Evolutionary conservation across 2,797 vertebrate genomes (phyloP).

Genomic region (Sebastes minor): DNA sequence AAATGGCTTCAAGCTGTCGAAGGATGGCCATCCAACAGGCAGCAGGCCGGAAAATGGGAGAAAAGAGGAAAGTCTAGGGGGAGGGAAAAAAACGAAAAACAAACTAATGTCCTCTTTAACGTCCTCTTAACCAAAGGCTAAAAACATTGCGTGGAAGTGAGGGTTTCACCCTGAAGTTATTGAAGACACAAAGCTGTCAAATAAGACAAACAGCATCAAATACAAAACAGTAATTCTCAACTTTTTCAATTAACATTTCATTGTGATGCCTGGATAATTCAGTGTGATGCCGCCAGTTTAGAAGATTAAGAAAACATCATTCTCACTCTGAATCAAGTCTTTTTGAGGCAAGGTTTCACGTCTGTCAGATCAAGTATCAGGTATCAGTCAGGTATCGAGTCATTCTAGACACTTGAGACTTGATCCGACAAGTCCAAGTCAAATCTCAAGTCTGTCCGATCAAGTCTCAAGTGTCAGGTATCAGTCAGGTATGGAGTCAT

Average conservation of each 20-base stretch:
- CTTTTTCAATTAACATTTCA: conserved; percentile 48
- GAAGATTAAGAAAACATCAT: neutral
- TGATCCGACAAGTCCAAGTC: neutral
- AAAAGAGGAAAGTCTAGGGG: conserved; percentile 49
- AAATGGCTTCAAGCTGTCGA: conserved; percentile 81
- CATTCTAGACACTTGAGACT: neutral
- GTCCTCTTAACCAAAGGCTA: conserved; percentile 64
- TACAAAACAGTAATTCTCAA: conserved; percentile 14
- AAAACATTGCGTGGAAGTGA: conserved; percentile 36
- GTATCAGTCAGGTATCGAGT: neutral
- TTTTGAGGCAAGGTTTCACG: neutral
- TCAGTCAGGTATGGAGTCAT: too few relatives aligned
- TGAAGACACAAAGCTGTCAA: conserved; percentile 57
- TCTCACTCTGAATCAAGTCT: neutral
- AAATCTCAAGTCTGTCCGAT: neutral
- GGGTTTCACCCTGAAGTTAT: conserved; percentile 60
- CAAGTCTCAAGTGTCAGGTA: neutral
- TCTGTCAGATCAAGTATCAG: neutral
- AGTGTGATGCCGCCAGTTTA: neutral
- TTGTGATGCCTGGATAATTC: conserved; percentile 8
- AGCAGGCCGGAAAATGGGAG: conserved; percentile 72
- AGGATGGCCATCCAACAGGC: conserved; percentile 77
- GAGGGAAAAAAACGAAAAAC: conserved; percentile 11
- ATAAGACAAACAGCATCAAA: conserved; percentile 46
- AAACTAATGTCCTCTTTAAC: conserved; percentile 68